phyloP scores from a whole-genome alignment of 2,888 invertebrate species.

The Phortica okadai region DNA sequence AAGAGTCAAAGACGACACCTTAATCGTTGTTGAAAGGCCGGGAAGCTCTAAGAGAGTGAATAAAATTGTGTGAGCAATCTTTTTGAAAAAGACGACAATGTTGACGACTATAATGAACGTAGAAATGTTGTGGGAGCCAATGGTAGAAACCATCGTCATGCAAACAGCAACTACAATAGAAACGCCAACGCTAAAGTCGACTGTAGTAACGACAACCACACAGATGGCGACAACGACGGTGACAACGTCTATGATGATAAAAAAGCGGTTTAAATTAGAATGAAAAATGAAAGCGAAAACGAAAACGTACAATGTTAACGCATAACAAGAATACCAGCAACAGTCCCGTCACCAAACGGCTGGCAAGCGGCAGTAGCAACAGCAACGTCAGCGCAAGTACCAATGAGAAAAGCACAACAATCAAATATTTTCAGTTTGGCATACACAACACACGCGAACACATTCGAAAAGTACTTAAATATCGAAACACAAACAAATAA shows the following conservation, averaged over 20 bases:
- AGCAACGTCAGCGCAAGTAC: not conserved
- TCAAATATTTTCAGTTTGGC: no score
- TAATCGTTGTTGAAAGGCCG: not conserved
- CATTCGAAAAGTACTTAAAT: no score
- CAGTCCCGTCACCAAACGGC: not conserved
- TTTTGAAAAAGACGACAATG: not conserved
- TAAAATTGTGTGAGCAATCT: no score
- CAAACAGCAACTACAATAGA: not conserved
- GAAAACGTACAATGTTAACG: not conserved
- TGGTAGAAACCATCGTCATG: not conserved
- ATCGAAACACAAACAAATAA: no score
- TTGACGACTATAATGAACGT: not conserved
- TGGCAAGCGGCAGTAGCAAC: not conserved
- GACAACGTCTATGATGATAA: not conserved
- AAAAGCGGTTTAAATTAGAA: not conserved
- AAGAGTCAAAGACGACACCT: not conserved
- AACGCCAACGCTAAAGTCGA: not conserved
- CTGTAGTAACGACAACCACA: not conserved
- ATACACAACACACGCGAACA: no score
- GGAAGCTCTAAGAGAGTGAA: not conserved
- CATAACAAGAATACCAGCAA: not conserved
- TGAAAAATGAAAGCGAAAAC: not conserved
- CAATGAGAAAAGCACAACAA: no score
- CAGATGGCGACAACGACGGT: not conserved
- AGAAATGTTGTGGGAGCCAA: not conserved